A percentile compares a stretch with the other conserved stretches of the same genome.
Evolutionary conservation across 2,888 invertebrate genomes (phyloP).

Genomic region (Drosophila histrio): DNA sequence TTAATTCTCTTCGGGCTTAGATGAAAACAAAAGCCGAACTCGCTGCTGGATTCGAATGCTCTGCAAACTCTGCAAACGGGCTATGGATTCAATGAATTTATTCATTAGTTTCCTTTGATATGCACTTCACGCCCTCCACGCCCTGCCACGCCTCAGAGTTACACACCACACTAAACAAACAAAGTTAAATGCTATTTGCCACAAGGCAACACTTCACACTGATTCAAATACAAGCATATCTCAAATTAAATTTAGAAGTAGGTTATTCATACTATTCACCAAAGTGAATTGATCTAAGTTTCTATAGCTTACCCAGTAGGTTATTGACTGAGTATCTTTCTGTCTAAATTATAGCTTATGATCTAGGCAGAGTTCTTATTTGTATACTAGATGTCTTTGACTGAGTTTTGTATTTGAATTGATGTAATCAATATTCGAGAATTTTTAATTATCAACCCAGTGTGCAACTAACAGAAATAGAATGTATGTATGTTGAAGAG

Average conservation of each 20-base stretch:
- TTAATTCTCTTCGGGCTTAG: neutral
- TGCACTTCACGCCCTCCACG: conserved; percentile 47
- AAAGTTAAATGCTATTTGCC: conserved; percentile 71
- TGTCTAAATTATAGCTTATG: too few species aligned
- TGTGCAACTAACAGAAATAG: conserved; percentile 35
- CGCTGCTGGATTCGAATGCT: conserved; percentile 56
- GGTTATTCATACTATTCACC: too few species aligned
- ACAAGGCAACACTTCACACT: conserved; percentile 39
- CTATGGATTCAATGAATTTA: conserved; percentile 74
- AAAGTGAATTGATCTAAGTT: too few species aligned
- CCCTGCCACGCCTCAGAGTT: conserved; percentile 25
- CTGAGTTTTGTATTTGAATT: too few species aligned
- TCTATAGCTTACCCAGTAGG: too few species aligned
- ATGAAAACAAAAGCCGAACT: conserved; percentile 28
- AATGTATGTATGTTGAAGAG: neutral
- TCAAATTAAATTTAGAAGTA: neutral
- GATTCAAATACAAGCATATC: conserved; percentile 1
- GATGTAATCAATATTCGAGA: too few species aligned
- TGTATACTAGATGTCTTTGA: too few species aligned
- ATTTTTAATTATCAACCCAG: conserved; percentile 17
- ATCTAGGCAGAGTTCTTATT: too few species aligned
- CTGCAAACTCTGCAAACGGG: conserved; percentile 60
- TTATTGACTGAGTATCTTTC: too few species aligned
- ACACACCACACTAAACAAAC: conserved; percentile 63
- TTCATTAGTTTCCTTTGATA: conserved; percentile 77